A percentile compares a stretch with the other conserved stretches of the same genome.
phyloP scores from a whole-genome alignment of 1,140 invertebrate species.

The Dreissena rostriformis region DNA sequence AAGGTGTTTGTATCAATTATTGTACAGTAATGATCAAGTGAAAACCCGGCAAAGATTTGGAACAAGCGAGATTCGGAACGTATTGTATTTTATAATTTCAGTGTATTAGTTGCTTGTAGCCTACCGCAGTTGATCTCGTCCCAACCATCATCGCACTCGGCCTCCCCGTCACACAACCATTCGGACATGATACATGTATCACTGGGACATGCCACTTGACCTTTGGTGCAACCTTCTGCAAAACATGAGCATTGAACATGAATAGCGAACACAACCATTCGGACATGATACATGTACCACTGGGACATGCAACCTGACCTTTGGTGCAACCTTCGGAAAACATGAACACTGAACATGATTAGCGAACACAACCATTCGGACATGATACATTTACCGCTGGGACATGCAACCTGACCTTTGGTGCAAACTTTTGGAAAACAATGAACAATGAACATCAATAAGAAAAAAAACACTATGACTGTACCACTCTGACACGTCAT shows the following conservation, averaged over 20 bases:
- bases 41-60: too few relatives aligned
- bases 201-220: constrained; percentile 55
- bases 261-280: constrained; percentile 64
- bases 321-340: constrained; percentile 47
- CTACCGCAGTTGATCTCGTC: constrained; percentile 69
- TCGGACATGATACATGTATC: constrained; percentile 67
- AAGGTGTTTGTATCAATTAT: too few relatives aligned
- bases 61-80: too few relatives aligned
- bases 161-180: constrained; percentile 68
- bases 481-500: constrained; percentile 57
- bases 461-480: constrained; percentile 71
- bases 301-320: constrained; percentile 55
- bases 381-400: constrained; percentile 65
- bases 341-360: not conserved
- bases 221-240: constrained; percentile 51
- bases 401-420: constrained; percentile 54
- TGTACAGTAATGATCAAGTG: too few relatives aligned
- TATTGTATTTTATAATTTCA: too few relatives aligned
- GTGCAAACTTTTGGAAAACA: constrained; percentile 48
- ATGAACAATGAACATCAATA: not conserved
- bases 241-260: not conserved
- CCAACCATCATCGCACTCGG: constrained; percentile 63
- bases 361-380: constrained; percentile 69
- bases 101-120: constrained; percentile 1
- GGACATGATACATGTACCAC: constrained; percentile 65